A percentile compares a stretch with the other conserved stretches of the same genome.
Evolutionary conservation across 2,888 invertebrate genomes (phyloP).

Genomic region (Hydrotaea cyrtoneurina): DNA sequence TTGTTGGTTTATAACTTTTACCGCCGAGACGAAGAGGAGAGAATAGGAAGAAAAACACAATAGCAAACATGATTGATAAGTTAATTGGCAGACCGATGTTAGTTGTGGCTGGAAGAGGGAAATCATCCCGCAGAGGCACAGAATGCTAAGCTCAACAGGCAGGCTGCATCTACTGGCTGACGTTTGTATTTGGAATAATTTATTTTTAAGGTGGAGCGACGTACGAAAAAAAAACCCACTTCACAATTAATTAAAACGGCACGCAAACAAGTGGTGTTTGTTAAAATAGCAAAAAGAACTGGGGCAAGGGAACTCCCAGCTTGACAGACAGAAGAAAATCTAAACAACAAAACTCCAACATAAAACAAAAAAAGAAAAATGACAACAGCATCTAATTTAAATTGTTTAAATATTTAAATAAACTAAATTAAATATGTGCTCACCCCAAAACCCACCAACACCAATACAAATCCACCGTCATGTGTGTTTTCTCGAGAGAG

Average conservation of each 20-base stretch:
- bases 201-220: background rate
- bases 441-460: background rate
- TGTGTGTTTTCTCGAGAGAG: background rate
- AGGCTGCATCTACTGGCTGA: background rate
- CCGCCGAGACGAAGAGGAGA: background rate
- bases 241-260: background rate
- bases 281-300: background rate
- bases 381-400: slow-evolving; percentile 6
- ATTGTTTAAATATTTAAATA: slow-evolving; percentile 33
- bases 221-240: background rate
- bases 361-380: background rate
- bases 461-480: background rate
- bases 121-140: too few relatives aligned
- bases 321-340: background rate
- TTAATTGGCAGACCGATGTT: background rate
- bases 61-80: background rate
- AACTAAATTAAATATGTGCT: slow-evolving; percentile 28
- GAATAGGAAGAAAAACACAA: too few relatives aligned
- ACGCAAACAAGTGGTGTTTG: background rate
- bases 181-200: background rate
- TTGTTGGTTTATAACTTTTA: slow-evolving; percentile 5
- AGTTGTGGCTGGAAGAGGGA: background rate
- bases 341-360: background rate
- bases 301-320: background rate
- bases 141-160: too few relatives aligned